These are phyloP conservation scores for Nixonia krombeini DNA, from an alignment of 1,140 invertebrate species.

Conservation along the genomic window DNA sequence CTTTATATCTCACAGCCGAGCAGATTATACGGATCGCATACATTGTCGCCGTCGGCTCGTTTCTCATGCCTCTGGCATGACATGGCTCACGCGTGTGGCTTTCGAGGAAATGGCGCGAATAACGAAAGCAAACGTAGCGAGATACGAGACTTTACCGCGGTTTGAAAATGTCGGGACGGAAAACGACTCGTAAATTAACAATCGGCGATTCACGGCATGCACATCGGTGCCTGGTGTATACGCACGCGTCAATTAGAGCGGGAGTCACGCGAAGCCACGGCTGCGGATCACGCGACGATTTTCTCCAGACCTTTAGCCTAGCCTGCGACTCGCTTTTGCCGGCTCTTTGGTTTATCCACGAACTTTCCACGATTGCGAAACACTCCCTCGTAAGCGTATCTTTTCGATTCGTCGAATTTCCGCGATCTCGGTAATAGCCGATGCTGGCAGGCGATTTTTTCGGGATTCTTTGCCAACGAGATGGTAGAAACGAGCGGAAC, in stretches of 20 bases:
- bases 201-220: conserved; percentile 47
- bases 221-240: conserved; percentile 12
- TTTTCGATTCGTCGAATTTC: too few relatives aligned
- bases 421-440: too few relatives aligned
- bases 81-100: conserved; percentile 20
- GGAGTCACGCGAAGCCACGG: conserved; percentile 57
- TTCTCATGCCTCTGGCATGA: conserved; percentile 20
- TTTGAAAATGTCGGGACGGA: conserved; percentile 10
- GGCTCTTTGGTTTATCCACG: too few relatives aligned
- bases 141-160: conserved; percentile 6
- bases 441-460: too few relatives aligned
- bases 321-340: neutral
- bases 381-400: too few relatives aligned
- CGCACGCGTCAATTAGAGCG: conserved; percentile 35
- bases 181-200: conserved; percentile 43
- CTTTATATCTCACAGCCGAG: neutral
- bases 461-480: conserved; percentile 2
- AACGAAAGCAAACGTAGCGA: conserved; percentile 3
- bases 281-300: too few relatives aligned
- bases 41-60: conserved; percentile 10
- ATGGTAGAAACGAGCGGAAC: neutral
- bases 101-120: conserved; percentile 10
- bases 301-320: conserved; percentile 1
- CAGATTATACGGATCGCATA: too few relatives aligned
- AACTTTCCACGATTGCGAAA: too few relatives aligned